Base-by-base conservation (phyloP, 2,888 invertebrate species). In the Allophyes oxyacanthae region DNA sequence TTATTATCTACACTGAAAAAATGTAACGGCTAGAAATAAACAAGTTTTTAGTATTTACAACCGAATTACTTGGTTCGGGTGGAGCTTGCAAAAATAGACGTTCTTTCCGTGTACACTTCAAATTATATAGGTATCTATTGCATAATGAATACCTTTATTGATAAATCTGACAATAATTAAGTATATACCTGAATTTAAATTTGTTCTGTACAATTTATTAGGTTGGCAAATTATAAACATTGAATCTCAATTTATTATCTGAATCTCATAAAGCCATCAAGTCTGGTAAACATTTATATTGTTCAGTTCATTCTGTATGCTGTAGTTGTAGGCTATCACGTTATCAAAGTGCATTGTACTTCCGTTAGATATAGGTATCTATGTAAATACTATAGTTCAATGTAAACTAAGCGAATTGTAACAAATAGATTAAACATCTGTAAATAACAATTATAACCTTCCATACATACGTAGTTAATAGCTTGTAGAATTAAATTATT, bases 321-420 rank as follows among this genome's bases (percentile, higher is more conserved):
- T 8, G 28, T 59, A 3, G 20, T 32, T 51, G 48, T 69, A 54
- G 45, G 20, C 49, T n/a, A 13, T 46, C 63, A 73, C 77, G 75
- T 62, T 82, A 84, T 78, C 64, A 38, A 67, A 77, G 77, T 78
- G 86, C 85, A 74, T 82, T 81, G 86, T 87, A 88, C 86, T 87
- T 88, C 76, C 64, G 75, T 65, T 78, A 78, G 63, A 61, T 67
- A 63, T 78, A 77, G 48, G 43, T 73, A n/a, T n/a, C n/a, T n/a
- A 55, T 75, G 66, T 76, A 74, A 60, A 73, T 75, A 68, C 14
- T 61, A 46, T 67, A 57, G 52, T 56, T 51, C 53, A 56, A 61
- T 65, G 42, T 69, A 55, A 62, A 67, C 68, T 67, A 66, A 52
- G 44, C 40, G 7, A 56, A 70, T 41, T 55, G 56, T 64, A 63